phyloP scores from a whole-genome alignment of 2,888 invertebrate species.

The Tromatobia lineatoria region DNA sequence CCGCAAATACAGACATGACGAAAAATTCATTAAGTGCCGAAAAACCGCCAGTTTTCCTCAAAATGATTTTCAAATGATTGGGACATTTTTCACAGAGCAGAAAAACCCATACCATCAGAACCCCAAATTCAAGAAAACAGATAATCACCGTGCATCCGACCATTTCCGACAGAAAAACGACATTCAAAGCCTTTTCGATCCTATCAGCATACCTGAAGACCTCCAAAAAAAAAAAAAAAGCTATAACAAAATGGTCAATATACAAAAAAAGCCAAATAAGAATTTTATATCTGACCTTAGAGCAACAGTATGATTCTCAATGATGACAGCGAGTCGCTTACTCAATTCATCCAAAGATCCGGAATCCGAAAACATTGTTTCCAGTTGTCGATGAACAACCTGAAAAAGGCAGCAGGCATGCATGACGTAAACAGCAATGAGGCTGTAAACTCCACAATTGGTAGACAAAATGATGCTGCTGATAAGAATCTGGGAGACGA shows the following conservation, averaged over 20 bases:
- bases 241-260: neutral
- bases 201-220: slow-evolving; percentile 77
- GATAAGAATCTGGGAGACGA: slow-evolving; percentile 75
- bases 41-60: neutral
- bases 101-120: slow-evolving; percentile 71
- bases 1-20: neutral
- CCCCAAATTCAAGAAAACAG: slow-evolving; percentile 78
- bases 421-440: slow-evolving; percentile 76
- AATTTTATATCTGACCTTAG: slow-evolving; percentile 57
- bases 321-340: slow-evolving; percentile 42
- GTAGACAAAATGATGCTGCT: slow-evolving; percentile 77
- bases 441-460: slow-evolving; percentile 78
- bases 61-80: neutral
- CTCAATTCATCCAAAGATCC: slow-evolving; percentile 37
- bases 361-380: slow-evolving; percentile 51
- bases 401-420: slow-evolving; percentile 77
- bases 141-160: slow-evolving; percentile 78
- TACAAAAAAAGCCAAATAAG: neutral
- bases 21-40: neutral
- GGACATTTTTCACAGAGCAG: neutral
- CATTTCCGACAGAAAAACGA: slow-evolving; percentile 79
- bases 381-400: slow-evolving; percentile 73
- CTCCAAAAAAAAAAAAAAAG: slow-evolving; percentile 2
- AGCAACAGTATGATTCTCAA: slow-evolving; percentile 65
- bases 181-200: slow-evolving; percentile 78